Evolutionary conservation across 2,113 vertebrate species (phyloP), one percentile per base, ranked within the genome.

Genomic region (Sterrhoptilus dennistouni): DNA sequence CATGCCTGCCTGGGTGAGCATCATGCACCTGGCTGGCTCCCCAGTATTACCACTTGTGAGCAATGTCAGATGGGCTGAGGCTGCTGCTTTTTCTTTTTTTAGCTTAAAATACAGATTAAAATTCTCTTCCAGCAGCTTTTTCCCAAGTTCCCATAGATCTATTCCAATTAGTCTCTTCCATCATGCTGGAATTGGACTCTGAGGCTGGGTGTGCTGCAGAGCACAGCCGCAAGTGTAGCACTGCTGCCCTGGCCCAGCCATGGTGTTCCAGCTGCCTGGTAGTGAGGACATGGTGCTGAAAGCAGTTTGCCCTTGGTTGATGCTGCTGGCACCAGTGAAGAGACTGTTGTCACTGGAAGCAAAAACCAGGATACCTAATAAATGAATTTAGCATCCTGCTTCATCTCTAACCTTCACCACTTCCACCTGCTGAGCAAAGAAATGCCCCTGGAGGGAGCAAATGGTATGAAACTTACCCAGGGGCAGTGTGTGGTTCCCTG

Each of bases 131-230:
- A 33, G 47, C 29, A 81, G 70, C 71, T 94, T 91, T 75, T 50
- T 92, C 93, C 90, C 88, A 91, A 60, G 75, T 68, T 93, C 80
- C 56, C 2, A 4, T 77, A 83, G 95, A 93, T 96, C 94, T 88
- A 88, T 96, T 91, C 94, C 89, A 94, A 86, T 93, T 86, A 96
- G 78, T 88, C 33, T 60, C 47, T 76, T 71, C 42, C 38, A 16
- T 89, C 83, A 83, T 3, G 16, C 0, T 56, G 40, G 69, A 89
- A 91, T 45, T 56, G 63, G 38, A 49, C 44, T 61, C 74, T 2
- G 11, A 47, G 64, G 60, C 71, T 64, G 87, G 56, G 50, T 14
- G 36, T 84, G 88, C 88, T 87, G 25, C 47, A 66, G 69, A 91
- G 89, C 50, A 64, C 40, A 89, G 59, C 47, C 31, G 52, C 8